A percentile compares a stretch with the other conserved stretches of the same genome.
These are phyloP conservation scores for Prionchulus punctatus DNA, from an alignment of 2,888 invertebrate genomes.

Conservation along the genomic window DNA sequence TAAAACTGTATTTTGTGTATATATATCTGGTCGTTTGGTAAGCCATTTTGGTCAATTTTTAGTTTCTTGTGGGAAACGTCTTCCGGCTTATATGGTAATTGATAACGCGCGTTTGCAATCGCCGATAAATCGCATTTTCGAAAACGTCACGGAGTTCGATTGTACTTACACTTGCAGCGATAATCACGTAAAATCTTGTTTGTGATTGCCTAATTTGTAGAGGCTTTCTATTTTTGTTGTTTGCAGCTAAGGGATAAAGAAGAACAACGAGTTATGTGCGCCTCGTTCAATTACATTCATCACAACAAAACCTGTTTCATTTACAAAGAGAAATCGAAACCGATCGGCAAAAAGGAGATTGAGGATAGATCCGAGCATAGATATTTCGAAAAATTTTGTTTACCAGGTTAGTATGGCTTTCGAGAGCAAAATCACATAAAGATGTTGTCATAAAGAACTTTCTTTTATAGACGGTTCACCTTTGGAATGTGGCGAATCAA, in stretches of 20 bases:
- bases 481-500: conserved; percentile 18
- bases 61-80: not conserved
- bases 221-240: not conserved
- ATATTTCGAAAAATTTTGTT: conserved; percentile 28
- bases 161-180: conserved; percentile 19
- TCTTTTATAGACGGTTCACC: conserved; percentile 10
- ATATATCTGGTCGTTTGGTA: no score
- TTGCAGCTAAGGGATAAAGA: conserved; percentile 16
- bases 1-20: no score
- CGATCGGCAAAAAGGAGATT: conserved; percentile 17
- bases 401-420: conserved; percentile 17
- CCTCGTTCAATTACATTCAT: conserved; percentile 24
- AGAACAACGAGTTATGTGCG: conserved; percentile 17
- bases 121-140: conserved; percentile 15
- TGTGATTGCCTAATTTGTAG: no score
- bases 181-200: conserved; percentile 16
- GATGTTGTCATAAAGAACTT: not conserved
- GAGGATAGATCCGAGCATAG: conserved; percentile 16
- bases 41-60: not conserved
- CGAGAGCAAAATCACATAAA: not conserved
- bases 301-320: conserved; percentile 20
- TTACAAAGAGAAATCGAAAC: conserved; percentile 18
- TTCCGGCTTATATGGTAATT: conserved; percentile 17
- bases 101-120: conserved; percentile 17
- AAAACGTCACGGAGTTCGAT: conserved; percentile 22